Conservation (phyloP, 2,113 vertebrate species). For the Nothocercus julius region DNA sequence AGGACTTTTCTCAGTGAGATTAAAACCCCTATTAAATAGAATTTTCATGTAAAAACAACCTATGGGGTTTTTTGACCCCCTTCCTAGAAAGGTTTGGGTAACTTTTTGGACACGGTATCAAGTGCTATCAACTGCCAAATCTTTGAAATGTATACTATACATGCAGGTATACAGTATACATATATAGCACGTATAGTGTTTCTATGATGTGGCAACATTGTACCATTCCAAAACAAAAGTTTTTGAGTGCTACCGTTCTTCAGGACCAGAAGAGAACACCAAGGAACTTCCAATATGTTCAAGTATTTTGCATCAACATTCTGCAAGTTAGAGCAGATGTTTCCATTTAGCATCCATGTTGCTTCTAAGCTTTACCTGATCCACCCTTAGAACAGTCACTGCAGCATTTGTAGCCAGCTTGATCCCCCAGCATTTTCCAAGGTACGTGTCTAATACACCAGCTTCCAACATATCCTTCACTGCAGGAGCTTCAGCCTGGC, state of each 20-base stretch:
- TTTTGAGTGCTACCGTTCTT: neutral
- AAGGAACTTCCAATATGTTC: neutral
- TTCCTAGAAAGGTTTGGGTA: neutral
- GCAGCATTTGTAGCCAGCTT: constrained; percentile 95
- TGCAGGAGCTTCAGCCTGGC: constrained; percentile 88
- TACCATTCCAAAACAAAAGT: neutral
- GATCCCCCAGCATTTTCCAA: constrained; percentile 95
- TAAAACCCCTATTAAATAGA: neutral
- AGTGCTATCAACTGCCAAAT: neutral
- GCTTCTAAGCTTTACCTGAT: constrained; percentile 85
- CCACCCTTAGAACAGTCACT: constrained; percentile 92
- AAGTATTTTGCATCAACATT: neutral
- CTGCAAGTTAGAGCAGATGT: neutral
- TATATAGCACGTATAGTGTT: neutral
- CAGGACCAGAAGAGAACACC: neutral
- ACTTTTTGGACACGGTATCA: neutral
- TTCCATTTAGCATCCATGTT: neutral
- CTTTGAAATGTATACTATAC: neutral
- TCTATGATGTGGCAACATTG: neutral
- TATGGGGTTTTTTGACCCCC: neutral
- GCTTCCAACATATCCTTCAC: constrained; percentile 93
- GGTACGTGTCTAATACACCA: constrained; percentile 88
- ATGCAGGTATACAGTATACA: too few species aligned
- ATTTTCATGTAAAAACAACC: neutral
- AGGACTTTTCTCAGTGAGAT: neutral